Conservation (phyloP, 2,113 vertebrate species). For the Antigone vipio region DNA sequence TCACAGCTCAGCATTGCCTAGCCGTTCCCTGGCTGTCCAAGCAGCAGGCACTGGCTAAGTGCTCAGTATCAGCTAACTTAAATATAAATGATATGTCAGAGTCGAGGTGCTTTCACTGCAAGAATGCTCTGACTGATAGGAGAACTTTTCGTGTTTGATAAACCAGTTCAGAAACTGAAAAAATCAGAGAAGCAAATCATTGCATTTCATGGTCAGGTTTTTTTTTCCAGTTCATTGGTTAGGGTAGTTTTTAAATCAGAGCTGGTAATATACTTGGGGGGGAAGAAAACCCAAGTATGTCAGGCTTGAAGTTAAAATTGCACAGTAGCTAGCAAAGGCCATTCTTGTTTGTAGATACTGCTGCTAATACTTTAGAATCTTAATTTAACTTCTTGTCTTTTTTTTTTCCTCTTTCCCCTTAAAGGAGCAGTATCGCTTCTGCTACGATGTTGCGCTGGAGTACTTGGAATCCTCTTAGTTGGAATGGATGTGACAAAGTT, state of each 20-base stretch:
- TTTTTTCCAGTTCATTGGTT: not conserved
- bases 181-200: not conserved
- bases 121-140: not conserved
- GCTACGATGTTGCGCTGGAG: constrained; percentile 94
- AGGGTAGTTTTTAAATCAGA: not conserved
- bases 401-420: not conserved
- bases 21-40: not conserved
- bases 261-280: not conserved
- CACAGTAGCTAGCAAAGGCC: not conserved
- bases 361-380: not conserved
- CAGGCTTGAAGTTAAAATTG: not conserved
- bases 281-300: not conserved
- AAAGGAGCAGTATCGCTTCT: constrained; percentile 99
- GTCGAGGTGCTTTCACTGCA: not conserved
- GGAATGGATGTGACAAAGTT: constrained; percentile 26
- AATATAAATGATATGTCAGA: not conserved
- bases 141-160: not conserved
- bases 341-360: not conserved
- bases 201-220: not conserved
- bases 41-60: not conserved
- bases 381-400: not conserved
- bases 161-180: not conserved
- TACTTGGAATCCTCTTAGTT: constrained; percentile 93
- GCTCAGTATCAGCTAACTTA: not conserved
- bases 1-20: not conserved